Conservation (phyloP, 2,113 vertebrate species). For the Drymodes brunneopygia region DNA sequence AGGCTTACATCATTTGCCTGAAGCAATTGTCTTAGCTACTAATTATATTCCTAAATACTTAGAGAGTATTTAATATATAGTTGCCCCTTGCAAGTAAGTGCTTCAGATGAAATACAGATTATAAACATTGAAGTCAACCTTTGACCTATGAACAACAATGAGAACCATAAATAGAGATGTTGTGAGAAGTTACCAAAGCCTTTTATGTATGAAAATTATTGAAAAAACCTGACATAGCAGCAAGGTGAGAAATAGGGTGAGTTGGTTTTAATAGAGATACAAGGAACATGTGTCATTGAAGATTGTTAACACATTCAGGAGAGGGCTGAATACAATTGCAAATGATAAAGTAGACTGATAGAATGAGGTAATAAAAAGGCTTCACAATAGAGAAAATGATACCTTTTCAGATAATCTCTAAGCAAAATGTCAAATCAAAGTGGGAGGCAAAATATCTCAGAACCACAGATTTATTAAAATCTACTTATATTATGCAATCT, state of each 20-base stretch:
- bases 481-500: not conserved
- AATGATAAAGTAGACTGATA: conserved; percentile 28
- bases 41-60: not conserved
- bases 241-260: not conserved
- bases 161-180: not conserved
- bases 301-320: not conserved
- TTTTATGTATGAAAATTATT: not conserved
- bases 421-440: conserved; percentile 50
- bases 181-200: not conserved
- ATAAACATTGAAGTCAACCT: not conserved
- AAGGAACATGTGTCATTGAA: not conserved
- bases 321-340: conserved; percentile 3
- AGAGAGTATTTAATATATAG: not conserved
- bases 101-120: not conserved
- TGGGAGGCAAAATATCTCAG: conserved; percentile 38
- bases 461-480: conserved; percentile 18
- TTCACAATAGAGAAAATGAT: conserved; percentile 33
- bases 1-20: not conserved
- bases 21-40: not conserved
- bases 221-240: not conserved
- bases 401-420: conserved; percentile 36
- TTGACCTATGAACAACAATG: not conserved
- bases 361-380: conserved; percentile 19
- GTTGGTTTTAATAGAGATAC: conserved; percentile 25
- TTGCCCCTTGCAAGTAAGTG: not conserved